Evolutionary conservation across 2,113 vertebrate species (phyloP), one percentile per base, ranked within the genome.

Genomic region (Cyanoliseus patagonus): DNA sequence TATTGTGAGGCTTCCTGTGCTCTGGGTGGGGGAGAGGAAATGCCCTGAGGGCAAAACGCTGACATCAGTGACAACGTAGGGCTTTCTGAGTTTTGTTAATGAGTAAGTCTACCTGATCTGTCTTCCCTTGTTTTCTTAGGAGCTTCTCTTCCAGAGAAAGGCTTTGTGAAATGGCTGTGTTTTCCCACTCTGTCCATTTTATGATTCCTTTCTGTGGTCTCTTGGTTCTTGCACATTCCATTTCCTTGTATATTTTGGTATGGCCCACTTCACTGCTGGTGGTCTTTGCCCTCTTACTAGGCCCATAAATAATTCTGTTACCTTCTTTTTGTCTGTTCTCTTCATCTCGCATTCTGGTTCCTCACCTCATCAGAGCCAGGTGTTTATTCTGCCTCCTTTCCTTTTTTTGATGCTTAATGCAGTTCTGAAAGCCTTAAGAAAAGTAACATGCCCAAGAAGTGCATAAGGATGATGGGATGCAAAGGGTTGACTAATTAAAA

Each of bases 1-100:
- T 93, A 86, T 96, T 97, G 95, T 94, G 88, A 83, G 68, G 79
- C 83, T 96, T 97, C 95, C 95, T 93, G 95, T 78, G 86, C 86
- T 46, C 53, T 90, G 95, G 92, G 95, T 95, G 95, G 83, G 89
- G 95, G 47, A 90, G 88, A 96, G 94, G 96, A 97, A 96, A 17
- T 62, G 64, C 35, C 57, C 62, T 18, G 31, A 72, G 46, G 67
- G 83, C 68, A 88, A 51, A 92, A 35, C 64, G 1, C 41, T 2
- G 17, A 63, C 25, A 80, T 88, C 90, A 95, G 22, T 96, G 95
- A 30, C 66, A 72, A 28, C 0, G 0, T 23, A 52, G 55, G 24
- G 69, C 66, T 69, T 59, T 39, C 31, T 55, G 27, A 44, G 23
- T 52, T 69, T 69, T 87, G 35, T 83, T 95, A 76, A 89, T 82